Evolutionary conservation across 2,797 vertebrate species (phyloP).

Genomic region (Triplophysa yarkandensis): DNA sequence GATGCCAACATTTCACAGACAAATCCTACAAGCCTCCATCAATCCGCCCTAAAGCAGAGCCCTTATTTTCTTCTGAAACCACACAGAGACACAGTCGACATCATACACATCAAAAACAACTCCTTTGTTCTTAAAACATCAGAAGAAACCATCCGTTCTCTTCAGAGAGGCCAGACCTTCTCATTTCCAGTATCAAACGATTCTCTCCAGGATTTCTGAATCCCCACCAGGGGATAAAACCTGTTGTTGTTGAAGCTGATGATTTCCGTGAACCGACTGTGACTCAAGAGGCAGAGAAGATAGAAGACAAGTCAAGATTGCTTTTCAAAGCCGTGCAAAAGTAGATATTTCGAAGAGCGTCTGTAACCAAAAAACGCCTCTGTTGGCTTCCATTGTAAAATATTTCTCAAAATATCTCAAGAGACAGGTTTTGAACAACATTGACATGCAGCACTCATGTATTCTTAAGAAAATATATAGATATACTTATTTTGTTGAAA

Average conservation of each 20-base stretch:
- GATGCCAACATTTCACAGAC: slow-evolving; percentile 17
- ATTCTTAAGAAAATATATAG: background rate
- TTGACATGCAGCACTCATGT: too few species aligned
- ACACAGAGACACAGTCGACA: slow-evolving; percentile 22
- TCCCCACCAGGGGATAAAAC: slow-evolving; percentile 19
- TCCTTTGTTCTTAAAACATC: slow-evolving; percentile 32
- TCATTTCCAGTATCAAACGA: slow-evolving; percentile 3
- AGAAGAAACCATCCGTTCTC: background rate
- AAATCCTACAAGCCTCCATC: slow-evolving; percentile 5
- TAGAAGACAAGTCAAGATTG: slow-evolving; percentile 16
- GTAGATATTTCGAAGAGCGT: too few species aligned
- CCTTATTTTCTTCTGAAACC: slow-evolving; percentile 7
- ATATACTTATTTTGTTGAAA: slow-evolving; percentile 66
- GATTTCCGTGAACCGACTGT: slow-evolving; percentile 9
- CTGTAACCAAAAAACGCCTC: too few species aligned
- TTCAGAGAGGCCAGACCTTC: background rate
- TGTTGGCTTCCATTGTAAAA: too few species aligned
- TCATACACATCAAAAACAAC: slow-evolving; percentile 38
- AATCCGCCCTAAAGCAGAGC: slow-evolving; percentile 28
- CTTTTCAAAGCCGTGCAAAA: background rate
- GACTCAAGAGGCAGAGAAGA: background rate
- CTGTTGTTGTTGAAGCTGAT: slow-evolving; percentile 26
- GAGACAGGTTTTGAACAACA: too few species aligned
- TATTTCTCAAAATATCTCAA: too few species aligned
- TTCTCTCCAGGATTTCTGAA: slow-evolving; percentile 12